phyloP scores from a whole-genome alignment of 2,888 invertebrate species.

The Cinara cedri region DNA sequence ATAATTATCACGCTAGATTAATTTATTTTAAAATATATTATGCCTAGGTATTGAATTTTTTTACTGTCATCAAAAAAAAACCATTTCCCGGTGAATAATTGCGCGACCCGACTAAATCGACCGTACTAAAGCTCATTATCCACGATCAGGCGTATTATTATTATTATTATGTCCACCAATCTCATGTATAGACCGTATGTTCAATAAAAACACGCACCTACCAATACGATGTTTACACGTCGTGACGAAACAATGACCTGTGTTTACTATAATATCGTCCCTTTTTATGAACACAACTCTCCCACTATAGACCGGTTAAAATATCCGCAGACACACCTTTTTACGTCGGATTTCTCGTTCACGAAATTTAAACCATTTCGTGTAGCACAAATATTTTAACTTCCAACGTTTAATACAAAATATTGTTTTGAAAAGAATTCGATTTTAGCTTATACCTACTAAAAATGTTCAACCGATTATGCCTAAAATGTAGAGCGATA shows the following conservation, averaged over 20 bases:
- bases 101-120: neutral
- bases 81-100: neutral
- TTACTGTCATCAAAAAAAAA: slow-evolving; percentile 10
- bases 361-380: neutral
- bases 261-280: slow-evolving; percentile 19
- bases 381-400: no score
- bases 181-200: neutral
- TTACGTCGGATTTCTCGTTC: neutral
- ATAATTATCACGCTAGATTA: neutral
- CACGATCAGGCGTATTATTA: slow-evolving; percentile 12
- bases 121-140: slow-evolving; percentile 32
- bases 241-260: slow-evolving; percentile 47
- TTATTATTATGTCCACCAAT: slow-evolving; percentile 21
- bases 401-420: no score
- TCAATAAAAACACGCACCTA: slow-evolving; percentile 37
- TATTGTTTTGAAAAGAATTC: no score
- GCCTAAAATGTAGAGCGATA: no score
- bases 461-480: no score
- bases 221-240: slow-evolving; percentile 27
- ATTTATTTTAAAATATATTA: neutral
- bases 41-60: no score
- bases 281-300: slow-evolving; percentile 35
- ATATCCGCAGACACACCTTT: slow-evolving; percentile 28
- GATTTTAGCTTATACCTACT: no score
- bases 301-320: slow-evolving; percentile 26